These are phyloP conservation scores for Ischnus inquisitorius DNA, from an alignment of 2,888 invertebrate genomes.

Conservation along the genomic window DNA sequence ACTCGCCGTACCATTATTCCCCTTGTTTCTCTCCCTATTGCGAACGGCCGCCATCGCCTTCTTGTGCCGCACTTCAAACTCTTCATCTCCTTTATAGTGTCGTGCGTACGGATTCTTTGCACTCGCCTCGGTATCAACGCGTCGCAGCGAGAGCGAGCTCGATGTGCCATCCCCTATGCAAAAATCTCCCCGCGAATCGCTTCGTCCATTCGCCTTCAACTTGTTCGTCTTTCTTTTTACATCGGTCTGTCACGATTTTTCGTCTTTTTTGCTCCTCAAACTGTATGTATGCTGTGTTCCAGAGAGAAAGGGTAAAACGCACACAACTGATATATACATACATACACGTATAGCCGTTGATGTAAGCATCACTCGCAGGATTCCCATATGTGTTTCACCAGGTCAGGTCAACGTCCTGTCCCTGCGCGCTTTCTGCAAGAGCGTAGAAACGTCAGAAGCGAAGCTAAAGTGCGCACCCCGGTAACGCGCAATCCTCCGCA, in stretches of 20 bases:
- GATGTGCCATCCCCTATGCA: constrained; percentile 74
- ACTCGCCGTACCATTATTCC: background rate
- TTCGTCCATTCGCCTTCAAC: constrained; percentile 76
- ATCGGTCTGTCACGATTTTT: constrained; percentile 45
- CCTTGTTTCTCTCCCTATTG: constrained; percentile 17
- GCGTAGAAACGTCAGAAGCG: constrained; percentile 19
- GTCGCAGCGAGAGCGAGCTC: constrained; percentile 2
- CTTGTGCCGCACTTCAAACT: constrained; percentile 46
- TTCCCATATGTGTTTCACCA: constrained; percentile 83
- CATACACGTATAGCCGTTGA: constrained; percentile 19
- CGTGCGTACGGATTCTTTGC: constrained; percentile 64
- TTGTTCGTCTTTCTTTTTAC: constrained; percentile 48
- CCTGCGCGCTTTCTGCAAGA: constrained; percentile 63
- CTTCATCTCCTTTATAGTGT: constrained; percentile 43
- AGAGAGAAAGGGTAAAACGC: background rate
- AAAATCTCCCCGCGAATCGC: constrained; percentile 80
- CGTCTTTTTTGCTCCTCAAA: constrained; percentile 25
- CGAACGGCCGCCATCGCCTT: constrained; percentile 29
- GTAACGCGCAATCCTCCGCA: constrained; percentile 78
- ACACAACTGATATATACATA: background rate
- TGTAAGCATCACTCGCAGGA: constrained; percentile 62
- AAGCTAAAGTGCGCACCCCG: constrained; percentile 39
- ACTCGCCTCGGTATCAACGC: constrained; percentile 63
- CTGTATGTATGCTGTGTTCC: background rate
- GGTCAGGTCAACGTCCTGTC: constrained; percentile 85